Evolutionary conservation across 2,797 vertebrate species (phyloP), one percentile per base, ranked within the genome.

Genomic region (Serranus cabrilla): DNA sequence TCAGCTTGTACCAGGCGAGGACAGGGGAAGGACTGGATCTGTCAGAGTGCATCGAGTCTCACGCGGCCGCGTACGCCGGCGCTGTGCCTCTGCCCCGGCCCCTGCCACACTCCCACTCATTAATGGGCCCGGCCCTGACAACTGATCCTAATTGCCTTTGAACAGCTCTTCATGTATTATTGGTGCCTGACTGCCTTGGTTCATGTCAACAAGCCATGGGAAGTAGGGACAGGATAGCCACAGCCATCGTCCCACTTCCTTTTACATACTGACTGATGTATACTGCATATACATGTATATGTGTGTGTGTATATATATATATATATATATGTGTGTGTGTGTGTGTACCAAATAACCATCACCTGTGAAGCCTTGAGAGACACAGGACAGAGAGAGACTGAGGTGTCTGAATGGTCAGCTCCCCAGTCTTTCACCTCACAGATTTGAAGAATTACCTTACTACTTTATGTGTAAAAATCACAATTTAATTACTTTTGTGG

Each of bases 91-190:
- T 70, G 86, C 86, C 85, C 82, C 59, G 70, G 81, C 96, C 96
- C 94, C 94, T 94, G 95, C 96, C 96, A 96, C 96, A 96, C 95
- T 94, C 95, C 95, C 95, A 95, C 97, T 97, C 96, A 97, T 97
- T 98, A 97, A 97, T 96, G 96, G 96, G 82, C 94, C 96, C 90
- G 93, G 95, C 93, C 96, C 94, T 97, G 97, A 97, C 97, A 98
- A 97, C 97, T 98, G 96, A 97, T 97, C 96, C 97, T 98, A 97
- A 98, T 98, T 97, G 96, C 95, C 96, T 97, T 96, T 97, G 96
- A 98, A 96, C 96, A 94, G 72, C 96, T 96, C 96, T 97, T 97
- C 96, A 96, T 97, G 97, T 98, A 96, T 97, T 97, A 97, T 97
- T 96, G 96, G 97, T 97, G 96, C 96, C 96, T 97, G 96, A 96